phyloP scores from a whole-genome alignment of 2,113 vertebrate species.

The Euleptes europaea region DNA sequence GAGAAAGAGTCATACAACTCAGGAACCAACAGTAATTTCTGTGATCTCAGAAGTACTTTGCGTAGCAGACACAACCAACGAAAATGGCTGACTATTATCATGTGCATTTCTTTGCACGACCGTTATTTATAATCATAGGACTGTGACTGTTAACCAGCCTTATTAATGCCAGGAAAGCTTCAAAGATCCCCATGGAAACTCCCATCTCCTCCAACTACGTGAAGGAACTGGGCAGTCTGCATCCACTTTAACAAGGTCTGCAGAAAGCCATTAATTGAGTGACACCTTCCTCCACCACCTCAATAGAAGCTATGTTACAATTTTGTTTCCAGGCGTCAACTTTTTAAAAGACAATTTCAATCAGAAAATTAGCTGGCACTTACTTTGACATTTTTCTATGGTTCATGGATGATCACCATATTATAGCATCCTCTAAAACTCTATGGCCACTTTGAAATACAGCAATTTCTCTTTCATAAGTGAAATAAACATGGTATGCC shows the following conservation, averaged over 20 bases:
- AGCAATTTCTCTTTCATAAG: conserved; percentile 43
- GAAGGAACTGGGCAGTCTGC: not conserved
- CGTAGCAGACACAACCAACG: not conserved
- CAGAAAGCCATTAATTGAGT: not conserved
- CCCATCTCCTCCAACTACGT: not conserved
- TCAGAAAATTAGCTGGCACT: conserved; percentile 63
- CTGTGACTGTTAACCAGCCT: not conserved
- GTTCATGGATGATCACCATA: conserved; percentile 55
- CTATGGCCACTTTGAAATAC: conserved; percentile 57
- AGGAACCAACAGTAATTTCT: not conserved
- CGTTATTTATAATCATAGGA: not conserved
- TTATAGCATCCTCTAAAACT: conserved; percentile 44
- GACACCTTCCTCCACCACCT: not conserved
- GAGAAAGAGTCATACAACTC: not conserved
- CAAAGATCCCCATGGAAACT: not conserved
- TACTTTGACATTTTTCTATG: conserved; percentile 63
- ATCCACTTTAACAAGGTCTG: not conserved
- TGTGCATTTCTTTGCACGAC: not conserved
- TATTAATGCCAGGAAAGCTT: not conserved
- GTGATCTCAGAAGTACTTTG: not conserved
- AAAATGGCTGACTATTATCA: not conserved
- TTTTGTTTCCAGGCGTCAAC: not conserved
- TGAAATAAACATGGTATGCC: conserved; percentile 66
- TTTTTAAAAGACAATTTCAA: conserved; percentile 64
- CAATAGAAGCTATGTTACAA: not conserved